A percentile compares a stretch with the other conserved stretches of the same genome.
Evolutionary conservation across 2,113 vertebrate genomes (phyloP).

Genomic region (Osmerus mordax): DNA sequence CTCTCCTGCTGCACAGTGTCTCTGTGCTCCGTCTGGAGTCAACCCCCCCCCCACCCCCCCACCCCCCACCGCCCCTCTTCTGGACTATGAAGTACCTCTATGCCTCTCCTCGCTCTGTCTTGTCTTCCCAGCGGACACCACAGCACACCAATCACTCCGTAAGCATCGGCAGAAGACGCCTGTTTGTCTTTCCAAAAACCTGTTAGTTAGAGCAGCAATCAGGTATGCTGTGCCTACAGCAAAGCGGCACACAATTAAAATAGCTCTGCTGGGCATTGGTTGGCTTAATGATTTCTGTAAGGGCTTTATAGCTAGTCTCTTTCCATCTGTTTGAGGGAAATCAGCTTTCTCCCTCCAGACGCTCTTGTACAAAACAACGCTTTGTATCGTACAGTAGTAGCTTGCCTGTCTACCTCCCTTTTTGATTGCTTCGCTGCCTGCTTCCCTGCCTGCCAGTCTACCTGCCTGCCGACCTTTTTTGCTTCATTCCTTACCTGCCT

Average conservation of each 20-base stretch:
- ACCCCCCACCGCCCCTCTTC: background rate
- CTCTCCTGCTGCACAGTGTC: slow-evolving; percentile 48
- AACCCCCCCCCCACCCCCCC: slow-evolving; percentile 17
- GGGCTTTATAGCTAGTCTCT: slow-evolving; percentile 57
- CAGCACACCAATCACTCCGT: slow-evolving; percentile 56
- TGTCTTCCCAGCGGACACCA: slow-evolving; percentile 36
- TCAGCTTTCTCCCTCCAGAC: slow-evolving; percentile 45
- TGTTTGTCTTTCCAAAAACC: slow-evolving; percentile 41
- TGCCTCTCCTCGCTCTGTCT: slow-evolving; percentile 20
- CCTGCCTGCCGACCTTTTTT: too few relatives aligned
- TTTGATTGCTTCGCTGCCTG: background rate
- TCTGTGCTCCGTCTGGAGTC: slow-evolving; percentile 33
- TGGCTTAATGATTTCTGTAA: slow-evolving; percentile 63
- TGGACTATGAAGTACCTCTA: slow-evolving; percentile 31
- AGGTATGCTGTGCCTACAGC: slow-evolving; percentile 53
- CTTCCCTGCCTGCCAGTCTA: too few relatives aligned
- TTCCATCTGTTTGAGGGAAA: slow-evolving; percentile 67
- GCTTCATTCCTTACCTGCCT: too few relatives aligned
- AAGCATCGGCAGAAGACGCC: slow-evolving; percentile 50
- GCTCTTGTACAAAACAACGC: slow-evolving; percentile 46
- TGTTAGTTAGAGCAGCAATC: slow-evolving; percentile 60
- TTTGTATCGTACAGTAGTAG: slow-evolving; percentile 27
- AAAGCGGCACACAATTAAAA: slow-evolving; percentile 59
- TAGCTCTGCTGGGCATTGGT: slow-evolving; percentile 54
- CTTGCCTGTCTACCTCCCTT: slow-evolving; percentile 3